Base-by-base conservation (phyloP, 1,140 invertebrate genomes). In the Apis dorsata region DNA sequence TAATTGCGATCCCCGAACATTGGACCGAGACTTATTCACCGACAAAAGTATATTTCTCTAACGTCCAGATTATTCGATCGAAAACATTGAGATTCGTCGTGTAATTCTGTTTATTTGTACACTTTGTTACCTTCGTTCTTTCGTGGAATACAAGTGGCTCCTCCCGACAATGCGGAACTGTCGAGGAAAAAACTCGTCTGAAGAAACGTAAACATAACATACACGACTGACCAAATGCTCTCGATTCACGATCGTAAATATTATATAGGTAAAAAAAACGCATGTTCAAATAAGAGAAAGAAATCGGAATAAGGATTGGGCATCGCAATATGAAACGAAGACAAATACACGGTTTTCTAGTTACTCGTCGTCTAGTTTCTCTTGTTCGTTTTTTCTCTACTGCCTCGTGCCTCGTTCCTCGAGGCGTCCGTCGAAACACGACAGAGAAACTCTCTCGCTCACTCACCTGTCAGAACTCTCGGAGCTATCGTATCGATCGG, bases 401-500 rank as follows among this genome's bases (percentile, higher is more conserved):
- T 57, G 11, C 73, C n/a, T 82, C 34, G 55, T 53, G n/a, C 34
- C 21, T 49, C 60, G n/a, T 62, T 72, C 62, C 60, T 77, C 57
- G 63, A 62, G 66, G 68, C 75, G 59, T 68, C 83, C 79, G 53
- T 28, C 66, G 65, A 81, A 66, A 28, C n/a, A 62, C 84, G 55
- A 68, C 11, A 69, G 73, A 63, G 21, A 51, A 17, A 51, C 73
- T 83, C 68, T 69, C 79, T 86, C 85, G 85, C 84, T 86, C 86
- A 86, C 95, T 95, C 93, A 97, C 97, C 97, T 98, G 96, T 98
- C 97, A 94, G 97, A 97, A 92, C 97, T 97, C 94, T 97, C 97
- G 89, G 97, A 97, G 93, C 97, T 97, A 95, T 98, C 97, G 95
- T 97, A 97, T 95, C 97, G 95, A 95, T 97, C 97, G 90, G 96